Percentiles rank a stretch among this genome's conserved stretches.
These are phyloP conservation scores for Nansenia antarctica DNA, from an alignment of 2,113 vertebrate species.

Conservation along the genomic window DNA sequence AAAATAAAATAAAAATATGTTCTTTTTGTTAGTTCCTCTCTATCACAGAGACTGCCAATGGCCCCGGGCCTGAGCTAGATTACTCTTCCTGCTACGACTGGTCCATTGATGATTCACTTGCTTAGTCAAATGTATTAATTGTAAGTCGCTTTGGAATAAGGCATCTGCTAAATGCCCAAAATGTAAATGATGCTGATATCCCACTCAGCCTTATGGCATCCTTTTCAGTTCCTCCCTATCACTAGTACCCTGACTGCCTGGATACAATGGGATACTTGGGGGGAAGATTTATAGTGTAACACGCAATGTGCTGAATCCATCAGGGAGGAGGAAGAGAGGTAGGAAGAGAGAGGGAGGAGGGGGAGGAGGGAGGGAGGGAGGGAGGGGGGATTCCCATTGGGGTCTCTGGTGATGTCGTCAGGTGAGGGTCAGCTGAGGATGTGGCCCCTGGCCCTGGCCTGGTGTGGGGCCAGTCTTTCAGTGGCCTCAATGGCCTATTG, in stretches of 20 bases:
- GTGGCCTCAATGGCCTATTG: background rate
- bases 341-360: constrained; percentile 24
- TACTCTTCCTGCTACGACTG: too few species aligned
- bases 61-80: too few species aligned
- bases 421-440: constrained; percentile 11
- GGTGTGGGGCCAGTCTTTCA: background rate
- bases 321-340: constrained; percentile 40
- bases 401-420: constrained; percentile 24
- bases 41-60: too few species aligned
- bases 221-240: too few species aligned
- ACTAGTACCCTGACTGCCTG: constrained; percentile 1
- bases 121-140: too few species aligned
- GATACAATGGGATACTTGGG: constrained; percentile 17
- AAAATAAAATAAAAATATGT: too few species aligned
- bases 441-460: background rate
- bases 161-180: too few species aligned
- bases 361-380: constrained; percentile 10
- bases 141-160: too few species aligned
- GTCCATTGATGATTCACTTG: too few species aligned
- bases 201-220: too few species aligned
- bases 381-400: background rate
- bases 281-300: constrained; percentile 17
- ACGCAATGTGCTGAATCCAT: constrained; percentile 54
- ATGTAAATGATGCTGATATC: too few species aligned
- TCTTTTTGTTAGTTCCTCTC: too few species aligned